Percentiles rank a stretch among this genome's conserved stretches.
Conservation (phyloP, 2,113 vertebrate genomes). For the Ailurus styani region DNA sequence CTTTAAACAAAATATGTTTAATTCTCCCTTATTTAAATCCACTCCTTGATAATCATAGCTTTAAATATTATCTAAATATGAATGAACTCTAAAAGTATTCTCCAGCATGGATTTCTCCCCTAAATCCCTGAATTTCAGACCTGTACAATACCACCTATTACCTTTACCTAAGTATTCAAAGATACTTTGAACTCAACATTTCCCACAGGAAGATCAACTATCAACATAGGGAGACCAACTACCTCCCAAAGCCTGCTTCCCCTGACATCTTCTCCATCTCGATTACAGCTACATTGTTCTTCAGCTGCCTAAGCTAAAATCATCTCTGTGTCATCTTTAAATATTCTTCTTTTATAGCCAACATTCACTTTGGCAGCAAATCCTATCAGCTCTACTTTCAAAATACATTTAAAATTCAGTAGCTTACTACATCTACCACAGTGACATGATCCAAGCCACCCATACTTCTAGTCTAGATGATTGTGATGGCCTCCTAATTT, state of each 20-base stretch:
- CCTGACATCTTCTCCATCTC: neutral
- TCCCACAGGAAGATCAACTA: no score
- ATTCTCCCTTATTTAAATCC: neutral
- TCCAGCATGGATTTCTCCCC: neutral
- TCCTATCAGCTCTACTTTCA: neutral
- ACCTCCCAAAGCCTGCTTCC: neutral
- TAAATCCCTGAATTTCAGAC: neutral
- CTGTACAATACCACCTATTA: neutral
- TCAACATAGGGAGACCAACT: no score
- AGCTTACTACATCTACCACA: neutral
- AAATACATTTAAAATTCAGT: neutral
- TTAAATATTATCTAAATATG: neutral
- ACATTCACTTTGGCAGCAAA: neutral
- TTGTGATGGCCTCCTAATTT: neutral
- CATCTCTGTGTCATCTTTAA: neutral
- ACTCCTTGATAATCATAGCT: neutral
- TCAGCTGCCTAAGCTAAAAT: neutral
- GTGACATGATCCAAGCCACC: neutral
- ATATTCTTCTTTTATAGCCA: neutral
- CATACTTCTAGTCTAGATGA: neutral
- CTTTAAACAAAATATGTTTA: neutral
- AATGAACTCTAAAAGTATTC: neutral
- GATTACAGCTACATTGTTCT: neutral
- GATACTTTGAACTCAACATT: neutral
- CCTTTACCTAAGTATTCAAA: neutral